phyloP scores from a whole-genome alignment of 2,888 invertebrate genomes.

The Agrochola lota region DNA sequence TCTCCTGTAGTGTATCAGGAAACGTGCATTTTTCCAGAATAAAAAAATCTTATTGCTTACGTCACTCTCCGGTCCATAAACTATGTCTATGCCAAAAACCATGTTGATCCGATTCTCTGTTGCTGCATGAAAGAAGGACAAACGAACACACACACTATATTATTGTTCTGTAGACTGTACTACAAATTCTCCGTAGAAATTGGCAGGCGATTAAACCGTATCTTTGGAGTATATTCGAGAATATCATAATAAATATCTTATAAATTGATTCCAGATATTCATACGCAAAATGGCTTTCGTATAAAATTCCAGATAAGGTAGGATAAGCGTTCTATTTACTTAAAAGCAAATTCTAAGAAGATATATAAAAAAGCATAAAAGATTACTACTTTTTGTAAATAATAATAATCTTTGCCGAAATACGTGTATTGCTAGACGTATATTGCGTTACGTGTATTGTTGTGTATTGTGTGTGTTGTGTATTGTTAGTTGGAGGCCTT shows the following conservation, averaged over 20 bases:
- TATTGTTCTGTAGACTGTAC: conserved; percentile 1
- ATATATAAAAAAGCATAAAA: too few relatives aligned
- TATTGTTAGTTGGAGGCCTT: background rate
- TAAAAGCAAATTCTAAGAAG: background rate
- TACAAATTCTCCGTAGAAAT: background rate
- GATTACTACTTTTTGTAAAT: too few relatives aligned
- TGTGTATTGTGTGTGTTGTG: too few relatives aligned
- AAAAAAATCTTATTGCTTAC: background rate
- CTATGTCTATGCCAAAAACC: background rate
- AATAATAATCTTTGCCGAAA: background rate
- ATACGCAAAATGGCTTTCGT: background rate
- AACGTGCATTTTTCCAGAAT: background rate
- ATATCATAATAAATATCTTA: conserved; percentile 15
- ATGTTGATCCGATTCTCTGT: background rate
- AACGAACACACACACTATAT: background rate
- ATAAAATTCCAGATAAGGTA: too few relatives aligned
- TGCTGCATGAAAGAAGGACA: background rate
- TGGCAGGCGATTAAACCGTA: background rate
- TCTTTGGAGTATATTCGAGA: background rate
- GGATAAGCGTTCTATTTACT: background rate
- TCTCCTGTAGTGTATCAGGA: background rate
- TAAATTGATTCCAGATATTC: background rate
- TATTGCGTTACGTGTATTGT: too few relatives aligned
- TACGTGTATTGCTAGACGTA: background rate
- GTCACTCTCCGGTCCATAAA: background rate